Percentiles rank a stretch among this genome's conserved stretches.
Conservation (phyloP, 2,113 vertebrate species). For the Leptodactylus fuscus region DNA sequence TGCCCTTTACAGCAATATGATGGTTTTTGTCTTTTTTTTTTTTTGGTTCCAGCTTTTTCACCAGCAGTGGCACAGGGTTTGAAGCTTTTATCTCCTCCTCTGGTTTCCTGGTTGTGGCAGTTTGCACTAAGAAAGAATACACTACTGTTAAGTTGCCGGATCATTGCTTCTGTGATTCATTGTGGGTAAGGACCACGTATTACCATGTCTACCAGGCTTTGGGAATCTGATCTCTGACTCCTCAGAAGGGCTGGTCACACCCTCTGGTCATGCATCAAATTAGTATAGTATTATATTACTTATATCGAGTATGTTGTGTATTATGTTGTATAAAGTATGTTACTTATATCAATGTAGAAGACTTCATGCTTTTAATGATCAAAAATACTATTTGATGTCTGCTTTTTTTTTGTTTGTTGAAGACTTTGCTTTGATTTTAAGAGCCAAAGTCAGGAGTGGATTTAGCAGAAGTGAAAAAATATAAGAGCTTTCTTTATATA, state of each 20-base stretch:
- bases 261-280: too few relatives aligned
- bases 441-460: too few relatives aligned
- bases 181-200: constrained; percentile 84
- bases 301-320: too few relatives aligned
- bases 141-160: constrained; percentile 94
- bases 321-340: too few relatives aligned
- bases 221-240: not conserved
- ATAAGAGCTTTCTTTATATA: too few relatives aligned
- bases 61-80: constrained; percentile 89
- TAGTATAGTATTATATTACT: too few relatives aligned
- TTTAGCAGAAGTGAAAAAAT: too few relatives aligned
- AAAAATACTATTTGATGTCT: too few relatives aligned
- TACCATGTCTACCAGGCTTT: not conserved
- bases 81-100: constrained; percentile 93
- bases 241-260: not conserved
- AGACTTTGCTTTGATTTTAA: too few relatives aligned
- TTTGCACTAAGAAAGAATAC: constrained; percentile 97
- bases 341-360: too few relatives aligned
- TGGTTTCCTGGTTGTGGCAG: constrained; percentile 90
- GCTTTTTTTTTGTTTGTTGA: too few relatives aligned
- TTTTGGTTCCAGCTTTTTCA: constrained; percentile 86
- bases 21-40: not conserved
- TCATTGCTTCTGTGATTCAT: constrained; percentile 95
- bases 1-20: not conserved
- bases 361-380: too few relatives aligned